These are phyloP conservation scores for Kuschelorhynchus macadamiae DNA, from an alignment of 2,888 invertebrate genomes.

Conservation along the genomic window DNA sequence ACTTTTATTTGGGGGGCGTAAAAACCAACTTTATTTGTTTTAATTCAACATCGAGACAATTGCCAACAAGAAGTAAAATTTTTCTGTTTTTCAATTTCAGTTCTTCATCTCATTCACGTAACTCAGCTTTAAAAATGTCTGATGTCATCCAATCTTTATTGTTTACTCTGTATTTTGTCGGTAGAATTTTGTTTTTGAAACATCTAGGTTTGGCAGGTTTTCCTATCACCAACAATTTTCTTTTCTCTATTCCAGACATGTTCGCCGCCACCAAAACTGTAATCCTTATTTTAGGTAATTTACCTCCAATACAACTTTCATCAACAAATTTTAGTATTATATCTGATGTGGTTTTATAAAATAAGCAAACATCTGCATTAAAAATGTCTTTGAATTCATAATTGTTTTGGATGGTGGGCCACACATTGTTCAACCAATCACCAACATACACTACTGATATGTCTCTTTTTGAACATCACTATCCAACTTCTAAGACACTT, in stretches of 20 bases:
- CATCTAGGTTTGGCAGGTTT: conserved; percentile 46
- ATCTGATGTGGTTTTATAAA: conserved; percentile 35
- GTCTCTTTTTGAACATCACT: no score
- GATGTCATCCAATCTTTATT: conserved; percentile 52
- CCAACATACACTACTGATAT: no score
- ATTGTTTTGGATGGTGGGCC: conserved; percentile 10
- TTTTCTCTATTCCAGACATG: conserved; percentile 55
- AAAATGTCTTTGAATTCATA: conserved; percentile 8
- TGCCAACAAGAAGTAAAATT: conserved; percentile 45
- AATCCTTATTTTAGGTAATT: conserved; percentile 15
- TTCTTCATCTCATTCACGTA: conserved; percentile 38
- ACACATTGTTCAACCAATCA: conserved; percentile 4
- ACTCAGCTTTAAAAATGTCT: conserved; percentile 21
- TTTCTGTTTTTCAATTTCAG: conserved; percentile 34
- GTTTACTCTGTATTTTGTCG: no score
- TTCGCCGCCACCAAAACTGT: conserved; percentile 51
- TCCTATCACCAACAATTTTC: conserved; percentile 56
- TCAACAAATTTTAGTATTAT: no score
- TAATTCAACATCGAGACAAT: conserved; percentile 41
- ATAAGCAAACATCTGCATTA: conserved; percentile 11
- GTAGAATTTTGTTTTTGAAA: no score
- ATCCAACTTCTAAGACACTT: no score
- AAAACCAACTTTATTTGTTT: conserved; percentile 32
- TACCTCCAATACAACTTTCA: no score
- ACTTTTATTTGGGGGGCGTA: conserved; percentile 42